Evolutionary conservation across 2,113 vertebrate genomes (phyloP).

Genomic region (Hucho hucho): DNA sequence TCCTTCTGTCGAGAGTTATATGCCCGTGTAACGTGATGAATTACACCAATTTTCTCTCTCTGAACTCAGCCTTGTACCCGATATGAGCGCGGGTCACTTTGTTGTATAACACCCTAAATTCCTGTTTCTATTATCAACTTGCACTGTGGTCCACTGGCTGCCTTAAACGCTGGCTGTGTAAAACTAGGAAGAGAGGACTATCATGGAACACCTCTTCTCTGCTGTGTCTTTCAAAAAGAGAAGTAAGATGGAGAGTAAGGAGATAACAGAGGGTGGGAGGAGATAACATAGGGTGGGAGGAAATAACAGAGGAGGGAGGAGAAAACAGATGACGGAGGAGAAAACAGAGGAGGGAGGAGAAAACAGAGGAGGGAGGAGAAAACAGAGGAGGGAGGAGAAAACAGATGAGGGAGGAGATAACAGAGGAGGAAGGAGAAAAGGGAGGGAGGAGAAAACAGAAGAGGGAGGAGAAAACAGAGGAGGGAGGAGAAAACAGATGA

Average conservation of each 20-base stretch:
- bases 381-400: too few relatives aligned
- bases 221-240: neutral
- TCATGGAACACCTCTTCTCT: slow-evolving; percentile 41
- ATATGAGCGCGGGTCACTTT: slow-evolving; percentile 47
- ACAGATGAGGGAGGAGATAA: too few relatives aligned
- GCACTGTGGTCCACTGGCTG: slow-evolving; percentile 43
- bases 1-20: slow-evolving; percentile 46
- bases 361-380: too few relatives aligned
- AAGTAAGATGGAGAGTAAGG: neutral
- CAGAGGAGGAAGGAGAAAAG: too few relatives aligned
- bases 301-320: too few relatives aligned
- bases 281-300: too few relatives aligned
- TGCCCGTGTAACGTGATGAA: slow-evolving; percentile 64
- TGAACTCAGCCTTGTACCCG: slow-evolving; percentile 48
- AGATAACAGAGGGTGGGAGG: too few relatives aligned
- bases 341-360: too few relatives aligned
- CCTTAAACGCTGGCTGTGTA: slow-evolving; percentile 53
- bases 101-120: slow-evolving; percentile 43
- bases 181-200: slow-evolving; percentile 33
- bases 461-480: too few relatives aligned
- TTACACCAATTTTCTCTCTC: slow-evolving; percentile 66
- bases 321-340: too few relatives aligned
- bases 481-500: too few relatives aligned
- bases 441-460: too few relatives aligned
- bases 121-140: slow-evolving; percentile 42